Percentiles rank a stretch among this genome's conserved stretches.
These are phyloP conservation scores for Mycalesis mineus DNA, from an alignment of 2,888 invertebrate species.

Conservation along the genomic window DNA sequence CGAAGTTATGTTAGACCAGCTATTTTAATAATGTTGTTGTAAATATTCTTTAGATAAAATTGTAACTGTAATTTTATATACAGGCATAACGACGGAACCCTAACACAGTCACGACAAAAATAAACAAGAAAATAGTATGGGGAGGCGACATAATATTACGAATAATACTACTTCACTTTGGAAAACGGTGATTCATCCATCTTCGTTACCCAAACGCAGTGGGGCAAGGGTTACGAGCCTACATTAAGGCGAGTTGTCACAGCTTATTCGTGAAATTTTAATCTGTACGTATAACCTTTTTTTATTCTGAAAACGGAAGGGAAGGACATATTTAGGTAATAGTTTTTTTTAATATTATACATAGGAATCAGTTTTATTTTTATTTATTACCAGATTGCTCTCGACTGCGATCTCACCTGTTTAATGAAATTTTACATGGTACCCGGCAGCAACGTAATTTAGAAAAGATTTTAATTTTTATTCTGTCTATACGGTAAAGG, in stretches of 20 bases:
- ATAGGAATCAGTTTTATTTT: too few relatives aligned
- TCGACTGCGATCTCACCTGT: too few relatives aligned
- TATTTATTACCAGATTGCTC: too few relatives aligned
- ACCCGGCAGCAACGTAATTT: too few relatives aligned
- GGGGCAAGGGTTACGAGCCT: conserved; percentile 45
- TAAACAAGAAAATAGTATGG: conserved; percentile 32
- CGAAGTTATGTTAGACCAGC: too few relatives aligned
- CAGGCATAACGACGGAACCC: conserved; percentile 13
- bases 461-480: too few relatives aligned
- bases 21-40: too few relatives aligned
- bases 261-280: background rate
- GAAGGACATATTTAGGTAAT: too few relatives aligned
- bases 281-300: background rate
- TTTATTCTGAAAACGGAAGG: background rate
- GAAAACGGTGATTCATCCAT: conserved; percentile 55
- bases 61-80: background rate
- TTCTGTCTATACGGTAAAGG: too few relatives aligned
- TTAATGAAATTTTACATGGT: too few relatives aligned
- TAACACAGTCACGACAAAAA: conserved; percentile 26
- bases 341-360: too few relatives aligned
- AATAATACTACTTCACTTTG: conserved; percentile 30
- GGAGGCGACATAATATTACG: conserved; percentile 29
- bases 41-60: too few relatives aligned
- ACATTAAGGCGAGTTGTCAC: conserved; percentile 13
- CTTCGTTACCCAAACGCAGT: conserved; percentile 56